Evolutionary conservation across 2,113 vertebrate genomes (phyloP).

Genomic region (Microcebus tavaratra): DNA sequence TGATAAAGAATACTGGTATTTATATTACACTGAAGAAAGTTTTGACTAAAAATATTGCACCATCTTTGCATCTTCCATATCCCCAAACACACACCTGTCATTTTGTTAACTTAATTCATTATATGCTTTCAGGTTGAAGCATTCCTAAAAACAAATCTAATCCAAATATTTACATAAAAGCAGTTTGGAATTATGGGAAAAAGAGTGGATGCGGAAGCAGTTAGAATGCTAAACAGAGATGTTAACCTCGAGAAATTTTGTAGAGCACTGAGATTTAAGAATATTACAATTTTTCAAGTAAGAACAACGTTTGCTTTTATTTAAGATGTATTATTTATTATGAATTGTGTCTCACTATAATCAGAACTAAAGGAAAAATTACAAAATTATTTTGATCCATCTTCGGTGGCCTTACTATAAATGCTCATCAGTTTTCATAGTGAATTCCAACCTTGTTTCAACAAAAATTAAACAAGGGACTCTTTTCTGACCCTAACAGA

Average conservation of each 20-base stretch:
- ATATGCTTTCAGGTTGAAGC: background rate
- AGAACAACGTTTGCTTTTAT: background rate
- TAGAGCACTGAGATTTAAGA: background rate
- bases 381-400: background rate
- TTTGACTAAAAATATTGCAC: slow-evolving; percentile 30
- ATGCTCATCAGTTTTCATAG: background rate
- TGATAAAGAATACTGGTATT: background rate
- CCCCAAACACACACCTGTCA: background rate
- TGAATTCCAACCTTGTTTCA: background rate
- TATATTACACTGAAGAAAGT: background rate
- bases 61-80: background rate
- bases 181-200: background rate
- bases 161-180: background rate
- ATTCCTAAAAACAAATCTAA: background rate
- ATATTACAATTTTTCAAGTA: slow-evolving; percentile 5
- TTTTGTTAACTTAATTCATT: slow-evolving; percentile 21
- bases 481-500: background rate
- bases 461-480: background rate
- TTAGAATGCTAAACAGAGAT: background rate
- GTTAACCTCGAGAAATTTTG: background rate
- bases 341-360: background rate
- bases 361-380: background rate
- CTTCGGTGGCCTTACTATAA: background rate
- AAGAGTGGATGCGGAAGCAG: background rate
- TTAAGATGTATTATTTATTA: background rate